phyloP scores from a whole-genome alignment of 2,888 invertebrate genomes.

The Sericinus montela region DNA sequence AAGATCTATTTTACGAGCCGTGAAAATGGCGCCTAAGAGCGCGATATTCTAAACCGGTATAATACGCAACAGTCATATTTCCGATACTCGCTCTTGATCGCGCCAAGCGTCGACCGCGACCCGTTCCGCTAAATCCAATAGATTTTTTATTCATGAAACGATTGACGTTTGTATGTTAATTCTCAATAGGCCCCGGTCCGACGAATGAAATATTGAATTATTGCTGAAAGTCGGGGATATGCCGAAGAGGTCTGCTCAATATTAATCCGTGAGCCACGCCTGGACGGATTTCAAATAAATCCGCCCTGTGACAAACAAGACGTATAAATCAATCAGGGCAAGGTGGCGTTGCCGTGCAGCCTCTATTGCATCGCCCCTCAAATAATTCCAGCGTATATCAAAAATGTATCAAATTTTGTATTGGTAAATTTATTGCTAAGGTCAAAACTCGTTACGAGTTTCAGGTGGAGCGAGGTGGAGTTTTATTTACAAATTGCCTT shows the following conservation, averaged over 20 bases:
- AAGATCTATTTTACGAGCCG: slow-evolving; percentile 22
- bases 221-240: slow-evolving; percentile 73
- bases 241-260: slow-evolving; percentile 68
- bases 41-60: slow-evolving; percentile 27
- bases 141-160: slow-evolving; percentile 80
- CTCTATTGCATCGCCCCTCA: slow-evolving; percentile 64
- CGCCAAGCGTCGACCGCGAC: slow-evolving; percentile 51
- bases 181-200: slow-evolving; percentile 68
- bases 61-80: slow-evolving; percentile 48
- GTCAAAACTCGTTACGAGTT: slow-evolving; percentile 71
- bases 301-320: slow-evolving; percentile 78
- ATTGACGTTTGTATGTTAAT: slow-evolving; percentile 80
- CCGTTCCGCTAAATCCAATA: slow-evolving; percentile 78
- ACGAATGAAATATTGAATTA: slow-evolving; percentile 78
- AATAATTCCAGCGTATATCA: slow-evolving; percentile 39
- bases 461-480: slow-evolving; percentile 54
- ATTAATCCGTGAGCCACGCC: slow-evolving; percentile 76
- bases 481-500: slow-evolving; percentile 58
- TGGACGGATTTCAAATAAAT: slow-evolving; percentile 80
- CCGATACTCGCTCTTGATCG: slow-evolving; percentile 56
- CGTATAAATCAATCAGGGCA: slow-evolving; percentile 78
- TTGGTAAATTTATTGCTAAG: slow-evolving; percentile 70
- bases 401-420: slow-evolving; percentile 68
- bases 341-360: slow-evolving; percentile 71
- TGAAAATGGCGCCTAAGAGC: slow-evolving; percentile 20